phyloP scores from a whole-genome alignment of 2,797 vertebrate genomes.

The Esox lucius region DNA sequence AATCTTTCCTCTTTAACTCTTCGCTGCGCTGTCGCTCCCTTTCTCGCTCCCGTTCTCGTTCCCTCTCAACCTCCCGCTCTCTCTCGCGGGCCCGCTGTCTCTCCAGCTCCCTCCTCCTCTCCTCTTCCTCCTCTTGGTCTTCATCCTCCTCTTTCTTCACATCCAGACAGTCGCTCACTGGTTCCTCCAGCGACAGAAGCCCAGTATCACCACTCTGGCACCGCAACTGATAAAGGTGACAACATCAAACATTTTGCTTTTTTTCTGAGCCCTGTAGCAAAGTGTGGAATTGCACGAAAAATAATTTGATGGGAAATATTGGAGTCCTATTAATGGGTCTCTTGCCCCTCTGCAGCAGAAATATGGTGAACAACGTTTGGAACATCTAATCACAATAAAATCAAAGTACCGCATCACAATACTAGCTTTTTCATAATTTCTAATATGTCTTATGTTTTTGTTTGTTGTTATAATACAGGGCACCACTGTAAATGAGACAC shows the following conservation, averaged over 20 bases:
- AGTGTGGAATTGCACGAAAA: too few species aligned
- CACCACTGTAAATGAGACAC: too few species aligned
- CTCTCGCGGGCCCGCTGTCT: constrained; percentile 77
- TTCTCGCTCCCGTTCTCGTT: constrained; percentile 75
- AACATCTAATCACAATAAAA: too few species aligned
- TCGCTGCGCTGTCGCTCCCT: constrained; percentile 79
- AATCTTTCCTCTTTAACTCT: constrained; percentile 89
- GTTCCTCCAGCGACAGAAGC: constrained; percentile 72
- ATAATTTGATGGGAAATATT: too few species aligned
- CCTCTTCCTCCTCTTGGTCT: constrained; percentile 81
- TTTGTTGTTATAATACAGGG: too few species aligned
- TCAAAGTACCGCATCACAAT: too few species aligned
- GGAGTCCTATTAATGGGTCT: too few species aligned
- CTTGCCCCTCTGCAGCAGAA: too few species aligned
- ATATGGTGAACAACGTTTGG: too few species aligned
- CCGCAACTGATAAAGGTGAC: constrained; percentile 71
- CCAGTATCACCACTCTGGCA: constrained; percentile 80
- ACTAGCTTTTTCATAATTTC: too few species aligned
- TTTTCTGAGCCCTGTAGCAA: too few species aligned
- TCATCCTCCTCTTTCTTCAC: constrained; percentile 82
- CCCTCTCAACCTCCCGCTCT: constrained; percentile 69
- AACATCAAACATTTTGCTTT: neutral
- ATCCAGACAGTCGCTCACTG: constrained; percentile 70
- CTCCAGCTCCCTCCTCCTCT: constrained; percentile 81
- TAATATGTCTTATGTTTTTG: too few species aligned